Conservation (phyloP, 2,888 invertebrate genomes). For the Dasypogon diadema region DNA sequence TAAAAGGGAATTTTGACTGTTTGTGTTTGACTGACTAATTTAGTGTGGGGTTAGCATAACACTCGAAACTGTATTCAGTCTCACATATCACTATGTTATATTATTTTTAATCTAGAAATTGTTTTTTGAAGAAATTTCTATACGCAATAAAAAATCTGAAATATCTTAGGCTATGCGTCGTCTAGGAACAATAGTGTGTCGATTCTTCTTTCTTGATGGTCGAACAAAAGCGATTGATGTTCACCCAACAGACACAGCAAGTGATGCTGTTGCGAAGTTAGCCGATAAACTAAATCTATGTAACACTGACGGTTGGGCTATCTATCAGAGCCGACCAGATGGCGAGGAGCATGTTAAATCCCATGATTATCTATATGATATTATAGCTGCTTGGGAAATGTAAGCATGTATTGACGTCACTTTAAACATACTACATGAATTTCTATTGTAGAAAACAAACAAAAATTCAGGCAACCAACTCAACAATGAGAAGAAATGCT, state of each 20-base stretch:
- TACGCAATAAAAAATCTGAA: background rate
- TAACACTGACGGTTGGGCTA: constrained; percentile 93
- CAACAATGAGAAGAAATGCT: constrained; percentile 72
- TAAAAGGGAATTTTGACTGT: too few relatives aligned
- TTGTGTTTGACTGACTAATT: too few relatives aligned
- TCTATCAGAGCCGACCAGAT: constrained; percentile 89
- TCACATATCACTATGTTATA: too few relatives aligned
- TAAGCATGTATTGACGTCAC: constrained; percentile 66
- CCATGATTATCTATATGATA: constrained; percentile 92
- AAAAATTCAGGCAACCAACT: constrained; percentile 70
- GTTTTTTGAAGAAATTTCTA: too few relatives aligned
- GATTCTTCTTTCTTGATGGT: constrained; percentile 95
- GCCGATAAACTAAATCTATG: constrained; percentile 89
- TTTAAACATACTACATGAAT: background rate
- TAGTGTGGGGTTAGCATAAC: too few relatives aligned
- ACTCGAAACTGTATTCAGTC: too few relatives aligned
- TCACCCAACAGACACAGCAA: constrained; percentile 93
- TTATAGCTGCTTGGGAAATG: constrained; percentile 95
- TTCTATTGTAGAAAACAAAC: constrained; percentile 70
- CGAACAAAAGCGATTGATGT: constrained; percentile 95
- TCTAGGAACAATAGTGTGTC: constrained; percentile 90
- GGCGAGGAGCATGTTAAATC: constrained; percentile 91
- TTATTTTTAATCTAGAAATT: too few relatives aligned
- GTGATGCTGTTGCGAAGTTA: constrained; percentile 88
- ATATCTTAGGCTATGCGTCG: constrained; percentile 83